phyloP scores from a whole-genome alignment of 2,113 vertebrate species.

The Talpa occidentalis region DNA sequence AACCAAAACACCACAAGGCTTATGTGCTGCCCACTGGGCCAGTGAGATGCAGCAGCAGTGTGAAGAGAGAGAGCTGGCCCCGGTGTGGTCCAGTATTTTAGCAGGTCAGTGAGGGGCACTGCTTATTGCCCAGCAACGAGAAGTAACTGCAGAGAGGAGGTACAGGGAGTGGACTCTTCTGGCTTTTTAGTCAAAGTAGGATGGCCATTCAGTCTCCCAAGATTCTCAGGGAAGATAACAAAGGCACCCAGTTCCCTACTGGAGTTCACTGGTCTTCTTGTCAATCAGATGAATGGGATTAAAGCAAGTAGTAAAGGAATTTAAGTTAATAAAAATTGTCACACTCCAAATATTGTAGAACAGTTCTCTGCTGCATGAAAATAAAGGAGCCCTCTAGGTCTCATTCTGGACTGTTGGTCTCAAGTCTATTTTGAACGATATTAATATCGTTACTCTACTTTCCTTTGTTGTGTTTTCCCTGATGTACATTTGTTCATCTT shows the following conservation, averaged over 20 bases:
- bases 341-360: not conserved
- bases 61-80: not conserved
- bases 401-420: not conserved
- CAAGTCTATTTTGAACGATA: not conserved
- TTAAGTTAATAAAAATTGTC: not conserved
- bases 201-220: not conserved
- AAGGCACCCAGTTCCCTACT: not conserved
- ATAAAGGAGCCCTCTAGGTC: not conserved
- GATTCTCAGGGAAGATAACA: not conserved
- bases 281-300: not conserved
- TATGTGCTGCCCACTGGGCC: not conserved
- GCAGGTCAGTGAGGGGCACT: too few relatives aligned
- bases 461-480: not conserved
- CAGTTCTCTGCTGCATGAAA: not conserved
- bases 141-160: not conserved
- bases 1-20: not conserved
- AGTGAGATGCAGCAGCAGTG: not conserved
- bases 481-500: not conserved
- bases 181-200: not conserved
- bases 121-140: not conserved
- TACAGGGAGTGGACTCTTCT: not conserved
- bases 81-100: fast-evolving
- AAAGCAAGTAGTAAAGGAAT: not conserved
- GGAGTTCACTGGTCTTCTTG: not conserved
- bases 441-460: not conserved